Base-by-base conservation (phyloP, 2,797 vertebrate species). In the Gephyroberyx darwinii region DNA sequence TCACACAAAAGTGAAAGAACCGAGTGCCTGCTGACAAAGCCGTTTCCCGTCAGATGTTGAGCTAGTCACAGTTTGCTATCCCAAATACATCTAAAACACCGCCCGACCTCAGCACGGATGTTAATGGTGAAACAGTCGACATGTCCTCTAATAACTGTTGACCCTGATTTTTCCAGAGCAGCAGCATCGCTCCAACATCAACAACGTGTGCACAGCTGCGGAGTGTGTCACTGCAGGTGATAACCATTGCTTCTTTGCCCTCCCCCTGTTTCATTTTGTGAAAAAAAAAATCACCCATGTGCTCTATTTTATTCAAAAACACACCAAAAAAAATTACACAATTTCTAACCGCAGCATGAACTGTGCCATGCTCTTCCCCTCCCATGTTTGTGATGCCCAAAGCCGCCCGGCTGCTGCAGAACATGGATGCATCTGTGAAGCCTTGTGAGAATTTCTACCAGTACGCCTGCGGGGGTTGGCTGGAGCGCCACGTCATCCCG, bases 401-500 rank as follows among this genome's bases (percentile, higher is more conserved):
- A 99, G 98, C 97, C 9, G 95, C 97, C 63, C 93, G 96, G 55
- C 95, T 99, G 69, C 91, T 99, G 79, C 95, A 96, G 90, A 98
- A 97, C 86, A 98, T 99, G 96, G 96, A 99, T 83, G 83, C 89
- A 0, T 89, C 90, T 0, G 88, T 92, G 65, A 93, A 97, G 52
- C 97, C 97, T 0, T 99, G 98, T 69, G 86, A 95, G 37, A 95
- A 99, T 86, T 99, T 99, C 91, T 99, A 99, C 91, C 94, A 96
- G 92, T 97, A 97, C 0, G 96, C 97, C 2, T 98, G 98, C 0
- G 96, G 97, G 41, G 98, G 98, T 39, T 99, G 98, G 97, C 91
- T 97, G 81, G 94, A 90, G 84, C 89, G 86, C 7, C 95, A 99
- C 0, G 95, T 99, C 43, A 96, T 99, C 81, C 98, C 98, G 0